phyloP scores from a whole-genome alignment of 2,888 invertebrate species.

The Pristionchus arcanus region DNA sequence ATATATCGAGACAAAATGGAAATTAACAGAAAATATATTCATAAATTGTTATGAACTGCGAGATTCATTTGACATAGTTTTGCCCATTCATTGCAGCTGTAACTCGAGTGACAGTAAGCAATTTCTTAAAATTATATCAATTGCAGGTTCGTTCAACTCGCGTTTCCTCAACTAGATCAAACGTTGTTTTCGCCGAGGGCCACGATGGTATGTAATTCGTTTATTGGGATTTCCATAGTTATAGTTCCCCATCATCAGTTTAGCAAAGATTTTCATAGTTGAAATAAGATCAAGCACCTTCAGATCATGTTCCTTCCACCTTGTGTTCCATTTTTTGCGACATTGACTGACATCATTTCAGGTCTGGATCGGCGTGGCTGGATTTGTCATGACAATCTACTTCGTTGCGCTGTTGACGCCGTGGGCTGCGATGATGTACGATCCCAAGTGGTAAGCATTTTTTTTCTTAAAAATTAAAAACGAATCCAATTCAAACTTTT shows the following conservation, averaged over 20 bases:
- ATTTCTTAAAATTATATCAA: background rate
- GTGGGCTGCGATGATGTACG: conserved; percentile 67
- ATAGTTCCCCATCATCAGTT: too few relatives aligned
- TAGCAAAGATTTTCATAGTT: too few relatives aligned
- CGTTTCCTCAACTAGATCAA: conserved; percentile 62
- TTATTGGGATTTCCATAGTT: background rate
- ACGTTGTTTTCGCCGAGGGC: conserved; percentile 60
- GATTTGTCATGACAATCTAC: conserved; percentile 58
- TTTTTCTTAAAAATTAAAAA: too few relatives aligned
- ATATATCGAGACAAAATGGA: too few relatives aligned
- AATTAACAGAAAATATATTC: too few relatives aligned
- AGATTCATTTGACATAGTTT: too few relatives aligned
- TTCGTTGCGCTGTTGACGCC: conserved; percentile 65
- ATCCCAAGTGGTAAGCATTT: conserved; percentile 63
- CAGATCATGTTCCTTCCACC: too few relatives aligned
- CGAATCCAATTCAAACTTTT: too few relatives aligned
- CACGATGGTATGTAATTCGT: conserved; percentile 47
- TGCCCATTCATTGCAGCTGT: background rate
- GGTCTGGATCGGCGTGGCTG: conserved; percentile 66
- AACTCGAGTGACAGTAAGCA: background rate
- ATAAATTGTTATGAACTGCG: too few relatives aligned
- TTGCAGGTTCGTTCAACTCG: conserved; percentile 50
- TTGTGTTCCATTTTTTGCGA: too few relatives aligned
- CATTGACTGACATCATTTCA: too few relatives aligned
- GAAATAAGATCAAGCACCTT: too few relatives aligned